phyloP scores from a whole-genome alignment of 2,888 invertebrate species.

The Apocheima hispidaria region DNA sequence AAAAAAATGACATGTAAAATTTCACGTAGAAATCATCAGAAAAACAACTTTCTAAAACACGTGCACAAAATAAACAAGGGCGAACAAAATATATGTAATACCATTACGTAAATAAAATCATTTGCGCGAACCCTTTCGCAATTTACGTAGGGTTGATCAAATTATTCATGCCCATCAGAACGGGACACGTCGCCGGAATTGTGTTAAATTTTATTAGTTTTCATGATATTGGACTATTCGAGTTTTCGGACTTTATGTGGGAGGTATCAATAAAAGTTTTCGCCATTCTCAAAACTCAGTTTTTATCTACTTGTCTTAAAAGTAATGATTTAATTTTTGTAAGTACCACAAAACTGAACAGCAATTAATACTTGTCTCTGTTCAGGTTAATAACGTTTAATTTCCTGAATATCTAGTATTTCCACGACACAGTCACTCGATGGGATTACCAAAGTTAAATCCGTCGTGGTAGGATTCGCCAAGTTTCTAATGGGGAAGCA shows the following conservation, averaged over 20 bases:
- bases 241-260: slow-evolving; percentile 12
- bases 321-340: too few species aligned
- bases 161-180: slow-evolving; percentile 53
- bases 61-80: slow-evolving; percentile 22
- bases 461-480: background rate
- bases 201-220: slow-evolving; percentile 54
- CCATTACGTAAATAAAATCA: slow-evolving; percentile 36
- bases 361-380: slow-evolving; percentile 14
- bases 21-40: background rate
- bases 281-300: too few species aligned
- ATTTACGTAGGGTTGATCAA: slow-evolving; percentile 44
- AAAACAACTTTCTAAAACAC: slow-evolving; percentile 2
- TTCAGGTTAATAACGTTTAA: too few species aligned
- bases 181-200: slow-evolving; percentile 49
- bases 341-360: background rate
- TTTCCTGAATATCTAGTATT: too few species aligned
- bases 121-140: slow-evolving; percentile 42
- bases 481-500: slow-evolving; percentile 18
- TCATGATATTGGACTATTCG: slow-evolving; percentile 29
- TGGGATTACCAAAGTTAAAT: slow-evolving; percentile 14
- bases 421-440: slow-evolving; percentile 4
- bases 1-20: background rate
- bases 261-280: background rate
- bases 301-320: too few species aligned
- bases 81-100: slow-evolving; percentile 29